Evolutionary conservation across 2,113 vertebrate genomes (phyloP).

Genomic region (Myotis yumanensis): DNA sequence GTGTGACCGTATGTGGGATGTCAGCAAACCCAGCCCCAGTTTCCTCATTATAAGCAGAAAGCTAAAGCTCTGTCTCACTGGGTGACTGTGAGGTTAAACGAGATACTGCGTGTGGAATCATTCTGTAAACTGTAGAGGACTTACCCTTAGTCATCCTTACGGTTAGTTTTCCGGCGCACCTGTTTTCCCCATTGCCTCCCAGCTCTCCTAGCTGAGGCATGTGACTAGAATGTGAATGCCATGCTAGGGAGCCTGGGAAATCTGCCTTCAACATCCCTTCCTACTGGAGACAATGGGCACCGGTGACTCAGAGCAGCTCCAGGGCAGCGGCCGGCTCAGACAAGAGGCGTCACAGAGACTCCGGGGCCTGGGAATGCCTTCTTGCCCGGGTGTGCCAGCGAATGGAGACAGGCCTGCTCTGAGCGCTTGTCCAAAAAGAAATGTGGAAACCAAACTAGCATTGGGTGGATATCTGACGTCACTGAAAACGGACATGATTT

Average conservation of each 20-base stretch:
- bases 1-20: background rate
- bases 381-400: background rate
- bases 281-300: slow-evolving; percentile 29
- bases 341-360: slow-evolving; percentile 21
- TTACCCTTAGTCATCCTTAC: background rate
- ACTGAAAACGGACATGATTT: background rate
- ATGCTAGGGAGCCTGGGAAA: background rate
- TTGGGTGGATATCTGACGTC: slow-evolving; percentile 29
- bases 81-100: background rate
- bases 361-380: background rate
- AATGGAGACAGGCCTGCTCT: background rate
- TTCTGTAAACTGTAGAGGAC: background rate
- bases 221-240: background rate
- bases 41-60: background rate
- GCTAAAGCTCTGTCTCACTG: background rate
- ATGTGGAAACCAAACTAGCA: background rate
- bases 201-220: slow-evolving; percentile 2
- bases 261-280: background rate
- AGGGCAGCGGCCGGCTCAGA: background rate
- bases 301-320: slow-evolving; percentile 49
- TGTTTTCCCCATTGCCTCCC: background rate
- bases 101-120: background rate
- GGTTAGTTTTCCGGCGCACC: background rate
- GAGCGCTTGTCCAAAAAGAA: slow-evolving; percentile 35
- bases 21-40: background rate